A percentile compares a stretch with the other conserved stretches of the same genome.
Evolutionary conservation across 2,113 vertebrate genomes (phyloP).

Genomic region (Stomatorhinus ivindoensis): DNA sequence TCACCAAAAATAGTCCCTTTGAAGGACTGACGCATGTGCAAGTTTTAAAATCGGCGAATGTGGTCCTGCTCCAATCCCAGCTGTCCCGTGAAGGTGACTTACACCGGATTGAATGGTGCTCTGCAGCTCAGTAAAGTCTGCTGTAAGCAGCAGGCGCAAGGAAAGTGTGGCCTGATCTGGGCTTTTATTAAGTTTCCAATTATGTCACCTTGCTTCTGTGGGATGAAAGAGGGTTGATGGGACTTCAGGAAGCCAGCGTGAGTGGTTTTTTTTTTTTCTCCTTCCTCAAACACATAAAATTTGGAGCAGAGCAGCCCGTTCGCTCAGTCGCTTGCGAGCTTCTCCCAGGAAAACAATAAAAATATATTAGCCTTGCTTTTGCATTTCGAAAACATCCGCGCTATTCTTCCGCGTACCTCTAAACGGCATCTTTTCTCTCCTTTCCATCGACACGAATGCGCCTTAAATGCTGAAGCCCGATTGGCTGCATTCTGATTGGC

Average conservation of each 20-base stretch:
- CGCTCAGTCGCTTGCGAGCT: not conserved
- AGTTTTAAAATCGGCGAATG: not conserved
- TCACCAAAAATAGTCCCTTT: conserved; percentile 9
- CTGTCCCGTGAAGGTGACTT: conserved; percentile 7
- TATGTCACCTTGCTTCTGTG: not conserved
- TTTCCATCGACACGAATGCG: not conserved
- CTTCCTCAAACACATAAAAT: not conserved
- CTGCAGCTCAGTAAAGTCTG: not conserved
- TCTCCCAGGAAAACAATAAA: not conserved
- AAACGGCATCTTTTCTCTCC: not conserved
- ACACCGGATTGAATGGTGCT: not conserved
- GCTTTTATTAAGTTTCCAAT: conserved; percentile 17
- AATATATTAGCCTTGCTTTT: not conserved
- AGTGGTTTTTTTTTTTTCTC: not conserved
- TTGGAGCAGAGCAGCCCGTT: not conserved
- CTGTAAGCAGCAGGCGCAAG: not conserved
- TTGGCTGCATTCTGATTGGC: not conserved
- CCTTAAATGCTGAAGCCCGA: not conserved
- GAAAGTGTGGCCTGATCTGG: not conserved
- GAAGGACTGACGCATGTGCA: not conserved
- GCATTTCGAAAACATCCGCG: not conserved
- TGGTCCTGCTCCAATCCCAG: not conserved
- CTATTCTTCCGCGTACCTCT: not conserved
- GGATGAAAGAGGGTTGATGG: conserved; percentile 3
- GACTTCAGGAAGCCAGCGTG: not conserved